Base-by-base conservation (phyloP, 2,113 vertebrate genomes). In the Choloepus hoffmanni region DNA sequence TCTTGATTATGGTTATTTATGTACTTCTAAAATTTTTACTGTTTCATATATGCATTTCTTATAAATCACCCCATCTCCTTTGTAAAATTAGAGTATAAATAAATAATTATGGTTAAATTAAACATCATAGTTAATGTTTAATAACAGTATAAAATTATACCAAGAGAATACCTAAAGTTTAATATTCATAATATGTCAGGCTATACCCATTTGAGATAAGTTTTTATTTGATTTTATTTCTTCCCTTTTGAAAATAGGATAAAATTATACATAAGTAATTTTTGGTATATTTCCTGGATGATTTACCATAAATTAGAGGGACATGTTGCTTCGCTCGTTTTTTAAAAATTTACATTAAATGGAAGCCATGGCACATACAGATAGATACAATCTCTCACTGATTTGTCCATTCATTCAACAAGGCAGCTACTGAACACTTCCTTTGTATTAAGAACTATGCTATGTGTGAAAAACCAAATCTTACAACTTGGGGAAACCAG, bases 51-150 rank as follows among this genome's bases (percentile, higher is more conserved):
- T 83, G 40, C 1, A 79, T 86, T 86, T 94, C 40, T 84, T 83
- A 85, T 90, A 86, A 55, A 3, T 16, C 15, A 89, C n/a, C 5
- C 77, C 43, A 96, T 85, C 82, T 94, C 76, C 21, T 79, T 96
- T 95, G 18, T 81, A 18, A 89, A 92, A 77, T 92, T 94, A 79
- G 45, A 77, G 21, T 84, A 90, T 81, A 92, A 90, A 94, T 95
- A 92, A 92, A 19, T 94, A 91, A 92, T 79, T 65, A 68, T 9
- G 11, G 13, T 70, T 94, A 95, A 87, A 83, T 94, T 89, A 92
- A 97, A 60, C 7, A 85, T 81, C 77, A 33, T 43, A 74, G 14
- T 82, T 90, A 95, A 90, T 96, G 77, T 92, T 94, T 95, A 96
- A 94, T 92, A 67, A n/a, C 14, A 60, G 23, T 55, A 82, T 88